phyloP scores from a whole-genome alignment of 2,888 invertebrate genomes.

The Calliphora vomitoria region DNA sequence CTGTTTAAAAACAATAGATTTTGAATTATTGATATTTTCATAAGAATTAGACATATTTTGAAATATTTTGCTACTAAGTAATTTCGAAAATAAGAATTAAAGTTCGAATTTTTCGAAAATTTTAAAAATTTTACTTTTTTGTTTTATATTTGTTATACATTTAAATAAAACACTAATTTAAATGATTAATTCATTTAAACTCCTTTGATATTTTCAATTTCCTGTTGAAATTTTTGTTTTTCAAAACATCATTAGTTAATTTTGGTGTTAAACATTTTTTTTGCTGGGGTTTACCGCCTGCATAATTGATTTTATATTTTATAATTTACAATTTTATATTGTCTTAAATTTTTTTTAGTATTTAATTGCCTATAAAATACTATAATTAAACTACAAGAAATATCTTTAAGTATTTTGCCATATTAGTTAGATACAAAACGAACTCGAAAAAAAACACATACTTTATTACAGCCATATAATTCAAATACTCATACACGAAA shows the following conservation, averaged over 20 bases:
- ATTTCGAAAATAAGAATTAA: background rate
- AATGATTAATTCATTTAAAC: background rate
- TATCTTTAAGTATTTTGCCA: background rate
- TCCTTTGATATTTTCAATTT: background rate
- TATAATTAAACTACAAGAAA: slow-evolving; percentile 50
- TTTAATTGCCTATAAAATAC: slow-evolving; percentile 56
- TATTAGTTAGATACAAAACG: background rate
- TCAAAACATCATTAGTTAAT: background rate
- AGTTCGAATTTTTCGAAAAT: background rate
- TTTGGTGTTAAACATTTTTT: too few relatives aligned
- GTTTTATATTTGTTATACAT: background rate
- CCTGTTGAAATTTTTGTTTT: background rate
- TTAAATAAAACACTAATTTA: too few relatives aligned
- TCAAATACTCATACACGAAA: background rate
- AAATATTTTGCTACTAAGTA: background rate
- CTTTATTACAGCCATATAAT: slow-evolving; percentile 40
- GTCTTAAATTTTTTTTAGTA: slow-evolving; percentile 1
- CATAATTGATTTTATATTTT: background rate
- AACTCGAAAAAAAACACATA: slow-evolving; percentile 1
- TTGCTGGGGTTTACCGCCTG: slow-evolving; percentile 5
- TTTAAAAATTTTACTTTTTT: background rate
- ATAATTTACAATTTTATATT: slow-evolving; percentile 5
- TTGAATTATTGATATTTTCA: too few relatives aligned
- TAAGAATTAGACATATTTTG: background rate
- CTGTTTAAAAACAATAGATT: too few relatives aligned